These are phyloP conservation scores for Drosophila burlai DNA, from an alignment of 1,140 invertebrate genomes.

Conservation along the genomic window DNA sequence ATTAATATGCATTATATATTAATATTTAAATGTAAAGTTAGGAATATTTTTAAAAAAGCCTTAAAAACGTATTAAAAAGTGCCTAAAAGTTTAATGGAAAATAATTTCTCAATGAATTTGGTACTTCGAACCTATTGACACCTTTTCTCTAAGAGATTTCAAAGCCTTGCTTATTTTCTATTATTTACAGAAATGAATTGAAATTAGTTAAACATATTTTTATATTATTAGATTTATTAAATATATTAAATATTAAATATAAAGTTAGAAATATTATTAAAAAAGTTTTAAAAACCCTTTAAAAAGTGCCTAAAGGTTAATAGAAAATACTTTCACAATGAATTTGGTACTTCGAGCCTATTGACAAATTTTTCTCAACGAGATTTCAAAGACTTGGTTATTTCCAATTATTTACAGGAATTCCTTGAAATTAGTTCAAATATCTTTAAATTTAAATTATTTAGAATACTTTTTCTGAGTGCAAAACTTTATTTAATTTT, in stretches of 20 bases:
- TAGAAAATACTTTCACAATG: too few relatives aligned
- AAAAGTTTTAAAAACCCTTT: background rate
- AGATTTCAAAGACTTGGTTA: too few relatives aligned
- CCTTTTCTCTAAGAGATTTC: background rate
- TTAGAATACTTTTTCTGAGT: background rate
- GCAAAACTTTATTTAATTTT: conserved; percentile 1
- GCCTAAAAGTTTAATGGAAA: too few relatives aligned
- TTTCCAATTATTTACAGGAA: too few relatives aligned
- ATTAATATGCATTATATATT: background rate
- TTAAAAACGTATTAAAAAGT: background rate
- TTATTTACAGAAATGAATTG: background rate
- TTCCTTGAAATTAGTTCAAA: background rate
- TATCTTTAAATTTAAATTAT: background rate
- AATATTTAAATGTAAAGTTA: background rate
- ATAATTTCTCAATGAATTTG: background rate
- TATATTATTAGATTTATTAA: background rate
- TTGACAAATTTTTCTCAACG: too few relatives aligned
- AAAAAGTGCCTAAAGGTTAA: too few relatives aligned
- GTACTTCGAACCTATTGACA: background rate
- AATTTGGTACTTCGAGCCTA: too few relatives aligned
- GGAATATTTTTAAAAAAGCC: background rate
- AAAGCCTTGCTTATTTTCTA: background rate
- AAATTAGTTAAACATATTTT: background rate
- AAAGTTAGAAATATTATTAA: background rate
- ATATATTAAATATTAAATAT: too few relatives aligned